Percentiles rank a stretch among this genome's conserved stretches.
Conservation (phyloP, 2,888 invertebrate genomes). For the Cheilosia pagana region DNA sequence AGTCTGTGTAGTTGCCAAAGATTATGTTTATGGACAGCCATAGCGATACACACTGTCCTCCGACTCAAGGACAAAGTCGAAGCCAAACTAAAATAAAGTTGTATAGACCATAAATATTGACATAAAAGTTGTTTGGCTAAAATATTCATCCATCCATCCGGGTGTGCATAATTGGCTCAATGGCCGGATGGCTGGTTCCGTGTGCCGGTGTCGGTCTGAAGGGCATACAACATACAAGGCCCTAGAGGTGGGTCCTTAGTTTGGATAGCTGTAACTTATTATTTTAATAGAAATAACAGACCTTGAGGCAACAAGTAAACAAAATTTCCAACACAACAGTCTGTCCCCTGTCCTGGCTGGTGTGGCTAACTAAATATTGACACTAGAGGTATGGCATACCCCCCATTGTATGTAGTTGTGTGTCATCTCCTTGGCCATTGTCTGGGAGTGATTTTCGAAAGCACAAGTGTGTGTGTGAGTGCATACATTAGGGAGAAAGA, state of each 20-base stretch:
- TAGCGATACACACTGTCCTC: not conserved
- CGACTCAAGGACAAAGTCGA: slow-evolving; percentile 10
- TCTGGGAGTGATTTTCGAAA: slow-evolving; percentile 45
- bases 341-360: slow-evolving; percentile 5
- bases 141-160: slow-evolving; percentile 58
- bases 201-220: not conserved
- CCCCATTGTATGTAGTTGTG: not conserved
- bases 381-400: slow-evolving; percentile 7
- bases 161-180: slow-evolving; percentile 58
- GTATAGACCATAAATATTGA: slow-evolving; percentile 58
- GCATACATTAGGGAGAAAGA: slow-evolving; percentile 30
- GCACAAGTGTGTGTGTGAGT: slow-evolving; percentile 10
- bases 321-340: slow-evolving; percentile 17
- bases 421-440: slow-evolving; percentile 47
- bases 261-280: slow-evolving; percentile 61
- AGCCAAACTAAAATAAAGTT: slow-evolving; percentile 43
- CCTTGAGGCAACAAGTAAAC: slow-evolving; percentile 66
- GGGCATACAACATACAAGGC: slow-evolving; percentile 19
- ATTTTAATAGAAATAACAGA: slow-evolving; percentile 67
- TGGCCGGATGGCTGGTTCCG: slow-evolving; percentile 17
- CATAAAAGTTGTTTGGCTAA: slow-evolving; percentile 62
- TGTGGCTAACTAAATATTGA: slow-evolving; percentile 59
- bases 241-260: slow-evolving; percentile 25
- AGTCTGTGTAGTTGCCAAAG: slow-evolving; percentile 18
- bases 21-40: slow-evolving; percentile 21